A percentile compares a stretch with the other conserved stretches of the same genome.
Conservation (phyloP, 2,888 invertebrate species). For the Xestia sexstrigata region DNA sequence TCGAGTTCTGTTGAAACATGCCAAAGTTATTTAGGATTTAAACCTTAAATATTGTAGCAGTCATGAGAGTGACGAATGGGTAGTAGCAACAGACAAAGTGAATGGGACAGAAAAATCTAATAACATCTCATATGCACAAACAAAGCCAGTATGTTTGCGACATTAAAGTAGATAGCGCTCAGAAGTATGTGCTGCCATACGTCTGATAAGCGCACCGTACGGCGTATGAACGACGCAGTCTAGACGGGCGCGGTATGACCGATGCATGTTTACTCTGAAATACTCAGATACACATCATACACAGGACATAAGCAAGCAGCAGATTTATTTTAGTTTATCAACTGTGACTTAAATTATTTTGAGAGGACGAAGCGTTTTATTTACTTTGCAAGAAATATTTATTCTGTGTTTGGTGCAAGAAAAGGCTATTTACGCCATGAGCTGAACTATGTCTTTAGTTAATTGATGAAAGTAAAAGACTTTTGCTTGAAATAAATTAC, state of each 20-base stretch:
- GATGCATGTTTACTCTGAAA: constrained; percentile 32
- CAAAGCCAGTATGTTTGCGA: constrained; percentile 20
- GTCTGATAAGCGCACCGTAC: constrained; percentile 39
- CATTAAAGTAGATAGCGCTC: constrained; percentile 42
- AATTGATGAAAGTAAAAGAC: neutral
- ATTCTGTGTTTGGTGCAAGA: neutral
- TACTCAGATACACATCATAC: constrained; percentile 15
- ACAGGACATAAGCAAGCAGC: constrained; percentile 9
- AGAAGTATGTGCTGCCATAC: constrained; percentile 36
- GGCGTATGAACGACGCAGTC: constrained; percentile 32
- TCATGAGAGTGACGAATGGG: neutral
- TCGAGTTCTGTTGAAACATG: neutral
- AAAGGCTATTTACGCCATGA: neutral
- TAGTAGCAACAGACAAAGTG: neutral
- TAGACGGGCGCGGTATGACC: constrained; percentile 51
- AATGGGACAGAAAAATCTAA: neutral
- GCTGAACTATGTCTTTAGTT: neutral
- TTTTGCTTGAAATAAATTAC: neutral
- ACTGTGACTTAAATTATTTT: constrained; percentile 13
- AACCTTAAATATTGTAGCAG: neutral
- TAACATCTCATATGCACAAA: constrained; percentile 27
- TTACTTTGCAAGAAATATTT: neutral
- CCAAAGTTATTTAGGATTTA: neutral
- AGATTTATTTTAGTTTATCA: constrained; percentile 13
- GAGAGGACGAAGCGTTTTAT: neutral